Conservation (phyloP, 2,888 invertebrate genomes). For the Flabesymbios commensalis region DNA sequence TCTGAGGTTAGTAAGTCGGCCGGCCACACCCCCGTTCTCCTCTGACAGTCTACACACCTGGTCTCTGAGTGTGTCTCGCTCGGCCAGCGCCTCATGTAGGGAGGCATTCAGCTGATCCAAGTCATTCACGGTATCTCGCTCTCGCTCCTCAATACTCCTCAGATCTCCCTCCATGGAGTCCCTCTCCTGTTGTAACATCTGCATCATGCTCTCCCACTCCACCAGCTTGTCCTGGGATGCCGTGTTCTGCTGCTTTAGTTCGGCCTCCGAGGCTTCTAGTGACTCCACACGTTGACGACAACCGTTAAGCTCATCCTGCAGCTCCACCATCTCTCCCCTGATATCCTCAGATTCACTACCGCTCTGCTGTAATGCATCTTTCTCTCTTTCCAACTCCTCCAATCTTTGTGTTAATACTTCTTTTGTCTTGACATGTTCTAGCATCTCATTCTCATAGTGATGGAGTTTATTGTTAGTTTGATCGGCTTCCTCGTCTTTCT, state of each 20-base stretch:
- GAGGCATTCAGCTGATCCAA: slow-evolving; percentile 26
- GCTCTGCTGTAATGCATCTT: neutral
- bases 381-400: slow-evolving; percentile 3
- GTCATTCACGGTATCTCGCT: slow-evolving; percentile 3
- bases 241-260: neutral
- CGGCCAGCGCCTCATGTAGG: slow-evolving; percentile 47
- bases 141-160: slow-evolving; percentile 8
- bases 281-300: neutral
- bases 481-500: too few relatives aligned
- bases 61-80: slow-evolving; percentile 47
- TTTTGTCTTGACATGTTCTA: neutral
- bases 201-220: slow-evolving; percentile 55
- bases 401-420: neutral
- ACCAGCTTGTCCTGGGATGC: slow-evolving; percentile 19
- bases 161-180: slow-evolving; percentile 20
- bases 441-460: too few relatives aligned
- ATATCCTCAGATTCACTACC: neutral
- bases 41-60: slow-evolving; percentile 15
- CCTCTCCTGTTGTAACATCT: slow-evolving; percentile 38
- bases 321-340: neutral
- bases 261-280: neutral
- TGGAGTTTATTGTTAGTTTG: too few relatives aligned
- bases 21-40: slow-evolving; percentile 6
- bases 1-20: slow-evolving; percentile 15
- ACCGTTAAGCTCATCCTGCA: neutral